Evolutionary conservation across 2,888 invertebrate species (phyloP).

Genomic region (Beris chalybata): DNA sequence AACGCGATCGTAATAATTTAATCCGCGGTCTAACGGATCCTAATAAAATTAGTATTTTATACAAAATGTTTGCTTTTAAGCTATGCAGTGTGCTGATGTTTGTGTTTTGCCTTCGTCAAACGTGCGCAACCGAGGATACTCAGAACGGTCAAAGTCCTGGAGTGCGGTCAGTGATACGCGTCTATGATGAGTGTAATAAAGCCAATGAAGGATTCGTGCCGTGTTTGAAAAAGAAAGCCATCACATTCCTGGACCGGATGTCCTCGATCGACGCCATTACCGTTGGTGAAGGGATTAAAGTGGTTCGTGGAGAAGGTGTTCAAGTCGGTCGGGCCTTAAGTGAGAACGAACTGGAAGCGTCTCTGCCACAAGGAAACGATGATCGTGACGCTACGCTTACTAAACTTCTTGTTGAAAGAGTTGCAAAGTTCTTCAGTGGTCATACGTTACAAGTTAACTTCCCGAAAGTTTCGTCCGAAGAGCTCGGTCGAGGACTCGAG

Average conservation of each 20-base stretch:
- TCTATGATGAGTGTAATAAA: constrained; percentile 78
- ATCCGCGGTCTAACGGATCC: neutral
- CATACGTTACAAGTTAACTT: constrained; percentile 76
- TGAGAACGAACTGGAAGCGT: constrained; percentile 71
- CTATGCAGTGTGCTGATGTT: constrained; percentile 41
- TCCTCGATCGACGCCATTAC: constrained; percentile 69
- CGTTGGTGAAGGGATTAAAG: constrained; percentile 68
- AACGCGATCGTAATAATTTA: constrained; percentile 45
- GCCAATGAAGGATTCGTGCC: constrained; percentile 68
- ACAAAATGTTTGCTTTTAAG: constrained; percentile 1
- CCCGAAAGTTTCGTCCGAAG: constrained; percentile 70
- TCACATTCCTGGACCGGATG: constrained; percentile 75
- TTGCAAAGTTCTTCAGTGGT: constrained; percentile 72
- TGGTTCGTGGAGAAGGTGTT: constrained; percentile 61
- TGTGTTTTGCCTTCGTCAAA: constrained; percentile 35
- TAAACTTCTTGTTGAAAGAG: constrained; percentile 69
- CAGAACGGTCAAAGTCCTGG: constrained; percentile 59
- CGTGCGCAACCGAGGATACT: constrained; percentile 45
- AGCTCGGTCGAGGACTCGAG: constrained; percentile 70
- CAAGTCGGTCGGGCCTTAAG: constrained; percentile 54
- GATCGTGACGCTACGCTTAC: constrained; percentile 70
- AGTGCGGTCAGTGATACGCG: constrained; percentile 66
- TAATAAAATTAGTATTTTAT: neutral
- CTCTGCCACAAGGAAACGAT: constrained; percentile 66
- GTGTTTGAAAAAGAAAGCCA: constrained; percentile 80